phyloP scores from a whole-genome alignment of 2,888 invertebrate species.

The Trachelus stipa region DNA sequence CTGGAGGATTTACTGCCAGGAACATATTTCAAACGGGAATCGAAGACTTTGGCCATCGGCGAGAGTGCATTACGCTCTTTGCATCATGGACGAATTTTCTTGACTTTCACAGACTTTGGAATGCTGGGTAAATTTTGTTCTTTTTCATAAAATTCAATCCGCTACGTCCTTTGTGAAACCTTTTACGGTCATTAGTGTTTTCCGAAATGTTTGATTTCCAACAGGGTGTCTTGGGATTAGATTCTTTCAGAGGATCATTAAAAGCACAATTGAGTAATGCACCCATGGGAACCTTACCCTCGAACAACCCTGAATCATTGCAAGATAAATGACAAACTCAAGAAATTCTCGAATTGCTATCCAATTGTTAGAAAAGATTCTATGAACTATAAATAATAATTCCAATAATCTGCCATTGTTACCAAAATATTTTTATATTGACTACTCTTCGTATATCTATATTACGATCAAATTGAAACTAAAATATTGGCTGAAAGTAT shows the following conservation, averaged over 20 bases:
- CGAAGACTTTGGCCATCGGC: constrained; percentile 27
- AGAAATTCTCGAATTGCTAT: neutral
- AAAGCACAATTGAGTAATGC: constrained; percentile 52
- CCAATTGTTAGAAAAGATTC: neutral
- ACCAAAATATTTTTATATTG: neutral
- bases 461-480: neutral
- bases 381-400: neutral
- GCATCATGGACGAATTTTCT: neutral
- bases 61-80: constrained; percentile 18
- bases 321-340: constrained; percentile 36
- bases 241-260: constrained; percentile 41
- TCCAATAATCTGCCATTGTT: too few relatives aligned
- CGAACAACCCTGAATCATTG: constrained; percentile 24
- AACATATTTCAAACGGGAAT: constrained; percentile 45
- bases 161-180: neutral
- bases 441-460: neutral
- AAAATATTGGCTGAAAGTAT: neutral
- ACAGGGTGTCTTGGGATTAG: neutral
- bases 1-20: constrained; percentile 47
- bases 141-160: neutral
- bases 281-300: constrained; percentile 32
- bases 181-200: neutral
- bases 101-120: neutral
- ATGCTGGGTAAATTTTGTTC: neutral
- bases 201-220: neutral